These are phyloP conservation scores for Aurelia aurita complex sp. Pacific DNA, from an alignment of 30 jellyfish, hydroid and myxozoan species.

Conservation along the genomic window DNA sequence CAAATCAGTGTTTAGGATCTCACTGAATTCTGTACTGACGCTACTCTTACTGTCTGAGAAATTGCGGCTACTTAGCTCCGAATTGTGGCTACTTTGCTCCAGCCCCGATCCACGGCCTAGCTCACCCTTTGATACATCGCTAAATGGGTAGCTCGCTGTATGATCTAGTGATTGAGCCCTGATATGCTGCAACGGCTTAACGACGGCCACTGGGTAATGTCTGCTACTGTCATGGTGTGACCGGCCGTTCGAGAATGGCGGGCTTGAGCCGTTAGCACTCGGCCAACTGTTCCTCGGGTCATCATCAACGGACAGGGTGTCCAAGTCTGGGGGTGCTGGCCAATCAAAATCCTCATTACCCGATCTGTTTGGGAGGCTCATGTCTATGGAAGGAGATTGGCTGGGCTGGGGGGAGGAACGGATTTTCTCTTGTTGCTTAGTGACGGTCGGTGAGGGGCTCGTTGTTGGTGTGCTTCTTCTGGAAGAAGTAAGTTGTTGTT, in stretches of 20 bases:
- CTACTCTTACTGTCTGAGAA: neutral
- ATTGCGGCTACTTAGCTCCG: neutral
- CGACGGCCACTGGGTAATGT: constrained; percentile 63
- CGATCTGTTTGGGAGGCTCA: constrained; percentile 6
- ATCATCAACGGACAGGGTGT: neutral
- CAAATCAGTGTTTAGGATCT: neutral
- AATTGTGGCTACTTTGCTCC: neutral
- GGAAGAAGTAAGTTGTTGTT: neutral
- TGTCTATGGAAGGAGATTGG: no score
- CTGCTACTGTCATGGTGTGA: constrained; percentile 33
- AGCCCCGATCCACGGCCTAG: neutral
- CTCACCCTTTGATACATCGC: neutral
- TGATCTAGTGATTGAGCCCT: constrained; percentile 41
- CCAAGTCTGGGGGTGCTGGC: constrained; percentile 56
- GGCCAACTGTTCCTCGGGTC: constrained; percentile 27
- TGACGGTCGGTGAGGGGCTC: neutral
- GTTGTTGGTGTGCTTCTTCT: no score
- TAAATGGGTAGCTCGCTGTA: neutral
- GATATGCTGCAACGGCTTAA: constrained; percentile 61
- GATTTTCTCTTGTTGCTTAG: neutral
- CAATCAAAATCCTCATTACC: constrained; percentile 47
- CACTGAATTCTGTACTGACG: neutral
- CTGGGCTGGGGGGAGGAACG: no score
- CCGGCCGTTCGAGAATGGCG: constrained; percentile 58
- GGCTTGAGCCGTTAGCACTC: constrained; percentile 13